These are phyloP conservation scores for Morinoia aosen DNA, from an alignment of 2,888 invertebrate species.

Conservation along the genomic window DNA sequence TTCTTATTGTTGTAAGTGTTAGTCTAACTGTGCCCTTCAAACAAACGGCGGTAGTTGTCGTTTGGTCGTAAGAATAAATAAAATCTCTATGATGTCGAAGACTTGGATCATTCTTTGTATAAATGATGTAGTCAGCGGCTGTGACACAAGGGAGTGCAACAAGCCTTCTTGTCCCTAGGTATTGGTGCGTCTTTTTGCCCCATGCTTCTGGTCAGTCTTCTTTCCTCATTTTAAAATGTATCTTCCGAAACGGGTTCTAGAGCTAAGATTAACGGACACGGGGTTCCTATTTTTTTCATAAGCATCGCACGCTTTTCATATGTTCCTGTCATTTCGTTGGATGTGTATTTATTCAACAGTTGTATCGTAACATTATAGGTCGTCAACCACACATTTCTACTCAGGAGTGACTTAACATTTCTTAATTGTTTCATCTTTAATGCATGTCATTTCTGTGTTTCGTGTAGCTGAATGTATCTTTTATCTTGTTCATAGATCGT, in stretches of 20 bases:
- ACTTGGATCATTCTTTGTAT: neutral
- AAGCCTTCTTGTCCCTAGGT: slow-evolving; percentile 22
- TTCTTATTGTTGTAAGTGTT: slow-evolving; percentile 12
- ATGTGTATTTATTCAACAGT: neutral
- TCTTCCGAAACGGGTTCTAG: slow-evolving; percentile 46
- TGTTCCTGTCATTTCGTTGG: slow-evolving; percentile 2
- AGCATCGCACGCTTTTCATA: neutral
- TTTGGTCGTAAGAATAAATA: slow-evolving; percentile 11
- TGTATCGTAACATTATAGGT: neutral
- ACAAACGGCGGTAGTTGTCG: neutral
- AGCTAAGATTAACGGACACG: neutral
- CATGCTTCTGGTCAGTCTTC: slow-evolving; percentile 36
- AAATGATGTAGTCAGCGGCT: slow-evolving; percentile 22
- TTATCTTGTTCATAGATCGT: neutral
- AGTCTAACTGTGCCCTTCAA: slow-evolving; percentile 23
- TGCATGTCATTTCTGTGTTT: neutral
- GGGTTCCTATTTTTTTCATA: slow-evolving; percentile 5
- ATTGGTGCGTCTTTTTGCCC: neutral
- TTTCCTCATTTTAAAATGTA: neutral
- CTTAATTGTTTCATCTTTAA: neutral
- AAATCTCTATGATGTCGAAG: neutral
- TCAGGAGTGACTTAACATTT: neutral
- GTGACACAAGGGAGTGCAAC: neutral
- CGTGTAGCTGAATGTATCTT: neutral
- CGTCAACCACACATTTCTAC: neutral